Percentiles rank a stretch among this genome's conserved stretches.
These are phyloP conservation scores for Mormoops blainvillei DNA, from an alignment of 2,113 vertebrate genomes.

Conservation along the genomic window DNA sequence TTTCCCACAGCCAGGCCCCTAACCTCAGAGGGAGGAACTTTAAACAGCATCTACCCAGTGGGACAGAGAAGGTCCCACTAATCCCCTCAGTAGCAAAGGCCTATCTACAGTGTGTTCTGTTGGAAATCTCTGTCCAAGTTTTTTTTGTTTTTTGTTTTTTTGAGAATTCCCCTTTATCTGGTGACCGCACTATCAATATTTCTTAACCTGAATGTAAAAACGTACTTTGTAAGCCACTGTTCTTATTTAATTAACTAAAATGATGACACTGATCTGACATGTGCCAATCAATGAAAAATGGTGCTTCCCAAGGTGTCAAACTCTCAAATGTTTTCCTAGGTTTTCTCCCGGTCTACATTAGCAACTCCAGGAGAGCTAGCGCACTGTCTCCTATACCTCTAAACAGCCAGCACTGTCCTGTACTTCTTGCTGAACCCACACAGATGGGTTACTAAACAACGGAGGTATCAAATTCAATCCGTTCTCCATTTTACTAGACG, in stretches of 20 bases:
- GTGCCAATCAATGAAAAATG: neutral
- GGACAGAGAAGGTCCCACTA: neutral
- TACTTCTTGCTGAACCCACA: neutral
- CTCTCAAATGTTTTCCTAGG: neutral
- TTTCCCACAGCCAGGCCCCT: neutral
- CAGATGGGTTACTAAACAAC: neutral
- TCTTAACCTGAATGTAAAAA: conserved; percentile 20
- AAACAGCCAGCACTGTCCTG: neutral
- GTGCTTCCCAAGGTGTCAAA: neutral
- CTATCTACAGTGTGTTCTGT: neutral
- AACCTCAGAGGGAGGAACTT: neutral
- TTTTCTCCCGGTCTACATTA: neutral
- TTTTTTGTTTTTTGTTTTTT: neutral
- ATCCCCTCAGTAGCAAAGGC: neutral
- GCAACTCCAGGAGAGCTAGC: neutral
- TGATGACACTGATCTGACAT: neutral
- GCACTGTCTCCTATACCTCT: neutral
- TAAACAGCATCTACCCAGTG: neutral
- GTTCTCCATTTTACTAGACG: neutral
- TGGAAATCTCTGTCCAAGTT: neutral
- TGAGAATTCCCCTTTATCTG: neutral
- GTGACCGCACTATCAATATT: neutral
- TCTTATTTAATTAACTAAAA: neutral
- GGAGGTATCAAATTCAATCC: neutral
- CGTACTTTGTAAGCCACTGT: neutral